Conservation (phyloP, 2,888 invertebrate species). For the Heteromyza rotundicornis region DNA sequence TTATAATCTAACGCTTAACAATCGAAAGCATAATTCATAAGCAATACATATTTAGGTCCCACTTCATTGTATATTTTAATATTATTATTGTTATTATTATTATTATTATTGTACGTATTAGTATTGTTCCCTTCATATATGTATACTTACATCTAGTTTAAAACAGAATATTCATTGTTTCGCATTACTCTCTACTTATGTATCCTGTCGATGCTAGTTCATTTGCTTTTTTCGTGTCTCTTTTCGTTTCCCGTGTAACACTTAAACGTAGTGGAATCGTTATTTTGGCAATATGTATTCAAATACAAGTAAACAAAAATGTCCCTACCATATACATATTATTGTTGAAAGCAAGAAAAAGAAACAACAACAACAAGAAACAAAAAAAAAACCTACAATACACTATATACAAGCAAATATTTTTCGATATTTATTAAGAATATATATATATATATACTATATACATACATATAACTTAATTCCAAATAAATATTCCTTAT, state of each 20-base stretch:
- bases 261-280: background rate
- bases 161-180: too few species aligned
- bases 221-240: too few species aligned
- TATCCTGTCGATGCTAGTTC: too few species aligned
- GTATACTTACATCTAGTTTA: background rate
- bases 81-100: background rate
- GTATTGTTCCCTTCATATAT: background rate
- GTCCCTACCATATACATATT: slow-evolving; percentile 25
- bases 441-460: slow-evolving; percentile 29
- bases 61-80: background rate
- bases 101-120: background rate
- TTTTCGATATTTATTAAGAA: slow-evolving; percentile 32
- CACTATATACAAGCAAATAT: slow-evolving; percentile 21
- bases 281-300: background rate
- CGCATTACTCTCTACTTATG: too few species aligned
- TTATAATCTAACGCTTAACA: too few species aligned
- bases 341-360: background rate
- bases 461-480: slow-evolving; percentile 31
- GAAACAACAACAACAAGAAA: background rate
- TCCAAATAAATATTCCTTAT: slow-evolving; percentile 47
- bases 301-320: background rate
- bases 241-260: too few species aligned
- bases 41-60: too few species aligned
- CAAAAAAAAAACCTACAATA: background rate
- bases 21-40: too few species aligned